Percentiles rank a stretch among this genome's conserved stretches.
phyloP scores from a whole-genome alignment of 2,113 vertebrate species.

The Theropithecus gelada region DNA sequence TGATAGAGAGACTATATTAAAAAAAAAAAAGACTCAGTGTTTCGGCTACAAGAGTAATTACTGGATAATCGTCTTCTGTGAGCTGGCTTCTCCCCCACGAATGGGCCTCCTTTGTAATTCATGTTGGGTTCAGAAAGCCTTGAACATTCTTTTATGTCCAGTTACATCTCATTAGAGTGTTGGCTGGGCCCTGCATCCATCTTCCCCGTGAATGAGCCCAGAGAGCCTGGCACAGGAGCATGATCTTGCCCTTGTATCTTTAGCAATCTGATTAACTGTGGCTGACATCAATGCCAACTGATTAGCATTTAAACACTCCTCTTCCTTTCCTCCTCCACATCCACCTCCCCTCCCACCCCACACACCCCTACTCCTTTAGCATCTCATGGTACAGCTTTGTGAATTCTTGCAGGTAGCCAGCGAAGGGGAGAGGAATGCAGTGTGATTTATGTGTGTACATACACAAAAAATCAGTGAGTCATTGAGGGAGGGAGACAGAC shows the following conservation, averaged over 20 bases:
- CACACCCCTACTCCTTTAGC: neutral
- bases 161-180: neutral
- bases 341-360: neutral
- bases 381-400: rapidly evolving
- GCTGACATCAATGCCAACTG: neutral
- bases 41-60: neutral
- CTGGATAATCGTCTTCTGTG: neutral
- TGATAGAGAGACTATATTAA: too few relatives aligned
- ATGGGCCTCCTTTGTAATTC: neutral
- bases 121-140: neutral
- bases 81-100: neutral
- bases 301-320: neutral
- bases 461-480: neutral
- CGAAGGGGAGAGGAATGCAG: neutral
- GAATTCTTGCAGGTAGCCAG: neutral
- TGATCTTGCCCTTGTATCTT: neutral
- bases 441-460: neutral
- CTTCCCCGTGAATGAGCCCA: neutral
- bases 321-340: neutral
- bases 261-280: constrained; percentile 26
- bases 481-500: neutral
- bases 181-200: neutral
- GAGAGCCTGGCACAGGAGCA: neutral
- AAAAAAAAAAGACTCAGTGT: too few relatives aligned
- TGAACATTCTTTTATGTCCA: constrained; percentile 16